Conservation (phyloP, 1,140 invertebrate species). For the Macrotrachela quadricornifera region DNA sequence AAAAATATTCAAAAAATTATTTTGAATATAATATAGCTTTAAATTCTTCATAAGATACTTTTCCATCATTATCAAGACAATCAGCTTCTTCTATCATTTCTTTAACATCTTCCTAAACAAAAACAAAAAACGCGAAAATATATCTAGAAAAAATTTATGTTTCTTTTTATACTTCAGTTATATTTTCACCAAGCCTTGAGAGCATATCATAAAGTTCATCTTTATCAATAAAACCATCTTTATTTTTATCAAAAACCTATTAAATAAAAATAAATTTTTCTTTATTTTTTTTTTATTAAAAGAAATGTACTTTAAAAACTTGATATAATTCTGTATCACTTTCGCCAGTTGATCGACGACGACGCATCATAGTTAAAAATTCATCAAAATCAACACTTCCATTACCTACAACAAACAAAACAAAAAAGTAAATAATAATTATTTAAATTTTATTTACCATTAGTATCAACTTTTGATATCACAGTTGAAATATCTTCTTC, state of each 20-base stretch:
- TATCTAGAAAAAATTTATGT: neutral
- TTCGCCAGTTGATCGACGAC: neutral
- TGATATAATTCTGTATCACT: constrained; percentile 1
- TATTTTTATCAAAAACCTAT: constrained; percentile 6
- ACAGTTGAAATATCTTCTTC: constrained; percentile 1
- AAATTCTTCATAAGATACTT: no score
- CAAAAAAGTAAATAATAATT: neutral
- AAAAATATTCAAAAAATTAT: no score
- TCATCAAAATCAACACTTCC: constrained; percentile 7
- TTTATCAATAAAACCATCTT: constrained; percentile 8
- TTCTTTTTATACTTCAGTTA: neutral
- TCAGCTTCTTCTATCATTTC: constrained; percentile 9
- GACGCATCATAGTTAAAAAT: constrained; percentile 5
- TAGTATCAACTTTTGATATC: constrained; percentile 1
- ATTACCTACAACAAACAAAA: neutral
- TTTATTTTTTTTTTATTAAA: neutral
- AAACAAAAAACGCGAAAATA: neutral
- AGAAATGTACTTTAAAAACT: neutral
- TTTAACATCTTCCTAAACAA: neutral
- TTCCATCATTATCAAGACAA: no score
- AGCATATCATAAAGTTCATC: constrained; percentile 1
- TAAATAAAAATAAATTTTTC: neutral
- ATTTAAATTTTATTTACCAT: neutral
- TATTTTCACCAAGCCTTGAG: neutral
- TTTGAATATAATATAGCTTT: no score